These are phyloP conservation scores for Babylonia areolata DNA, from an alignment of 1,140 invertebrate species.

Conservation along the genomic window DNA sequence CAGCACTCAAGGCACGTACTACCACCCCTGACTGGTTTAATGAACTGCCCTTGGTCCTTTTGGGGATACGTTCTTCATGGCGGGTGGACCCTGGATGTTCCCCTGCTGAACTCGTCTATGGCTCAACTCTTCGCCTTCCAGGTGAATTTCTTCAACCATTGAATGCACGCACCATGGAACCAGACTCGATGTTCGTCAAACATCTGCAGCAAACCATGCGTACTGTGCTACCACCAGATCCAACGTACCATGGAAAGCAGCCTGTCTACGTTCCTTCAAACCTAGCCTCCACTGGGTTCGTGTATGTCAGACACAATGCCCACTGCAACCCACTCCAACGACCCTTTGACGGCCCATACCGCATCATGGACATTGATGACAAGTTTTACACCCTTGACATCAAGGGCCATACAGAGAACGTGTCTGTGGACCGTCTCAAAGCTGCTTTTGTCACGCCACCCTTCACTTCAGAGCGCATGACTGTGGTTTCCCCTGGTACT, in stretches of 20 bases:
- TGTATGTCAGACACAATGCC: no score
- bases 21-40: no score
- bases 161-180: neutral
- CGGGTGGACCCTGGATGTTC: slow-evolving; percentile 23
- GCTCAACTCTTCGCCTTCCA: slow-evolving; percentile 34
- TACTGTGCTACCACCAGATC: neutral
- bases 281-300: slow-evolving; percentile 1
- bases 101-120: slow-evolving; percentile 37
- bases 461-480: neutral
- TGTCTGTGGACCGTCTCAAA: neutral
- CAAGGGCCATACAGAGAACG: neutral
- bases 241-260: neutral
- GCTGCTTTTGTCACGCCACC: no score
- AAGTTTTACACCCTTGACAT: slow-evolving; percentile 34
- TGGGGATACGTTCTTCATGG: slow-evolving; percentile 34
- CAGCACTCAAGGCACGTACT: no score
- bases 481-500: neutral
- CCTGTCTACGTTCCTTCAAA: neutral
- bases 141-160: slow-evolving; percentile 24
- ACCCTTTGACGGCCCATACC: slow-evolving; percentile 42
- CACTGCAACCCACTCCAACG: no score
- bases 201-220: slow-evolving; percentile 18
- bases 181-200: neutral
- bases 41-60: slow-evolving; percentile 32
- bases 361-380: slow-evolving; percentile 3